phyloP scores from a whole-genome alignment of 2,888 invertebrate species.

The Tinea semifulvella region DNA sequence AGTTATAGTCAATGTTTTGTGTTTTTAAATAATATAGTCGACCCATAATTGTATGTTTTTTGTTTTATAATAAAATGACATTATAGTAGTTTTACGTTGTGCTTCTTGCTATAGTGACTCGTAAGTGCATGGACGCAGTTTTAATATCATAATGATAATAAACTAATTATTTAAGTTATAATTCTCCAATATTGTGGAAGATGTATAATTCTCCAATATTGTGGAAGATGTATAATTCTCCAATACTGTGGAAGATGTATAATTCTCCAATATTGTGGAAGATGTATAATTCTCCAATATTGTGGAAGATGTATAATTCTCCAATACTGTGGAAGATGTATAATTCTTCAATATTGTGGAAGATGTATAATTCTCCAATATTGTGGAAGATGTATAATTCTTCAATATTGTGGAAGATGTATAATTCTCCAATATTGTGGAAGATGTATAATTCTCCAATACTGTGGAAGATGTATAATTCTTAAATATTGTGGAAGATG shows the following conservation, averaged over 20 bases:
- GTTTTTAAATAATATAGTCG: too few species aligned
- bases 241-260: constrained; percentile 68
- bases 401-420: constrained; percentile 68
- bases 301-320: constrained; percentile 68
- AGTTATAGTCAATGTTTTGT: too few species aligned
- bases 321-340: constrained; percentile 68
- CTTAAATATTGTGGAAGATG: constrained; percentile 68
- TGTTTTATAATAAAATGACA: neutral
- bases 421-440: constrained; percentile 68
- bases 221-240: constrained; percentile 68
- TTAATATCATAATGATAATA: constrained; percentile 25
- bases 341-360: constrained; percentile 68
- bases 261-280: constrained; percentile 67
- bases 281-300: constrained; percentile 68
- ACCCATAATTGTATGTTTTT: too few species aligned
- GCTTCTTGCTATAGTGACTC: constrained; percentile 48
- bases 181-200: constrained; percentile 53
- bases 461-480: constrained; percentile 68
- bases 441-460: constrained; percentile 68
- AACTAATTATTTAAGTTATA: constrained; percentile 30
- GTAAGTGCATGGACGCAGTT: constrained; percentile 47
- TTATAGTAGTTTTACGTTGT: neutral
- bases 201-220: constrained; percentile 68
- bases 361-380: constrained; percentile 68
- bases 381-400: constrained; percentile 68